These are phyloP conservation scores for Hippocampus guttulatus DNA, from an alignment of 2,113 vertebrate species.

Conservation along the genomic window DNA sequence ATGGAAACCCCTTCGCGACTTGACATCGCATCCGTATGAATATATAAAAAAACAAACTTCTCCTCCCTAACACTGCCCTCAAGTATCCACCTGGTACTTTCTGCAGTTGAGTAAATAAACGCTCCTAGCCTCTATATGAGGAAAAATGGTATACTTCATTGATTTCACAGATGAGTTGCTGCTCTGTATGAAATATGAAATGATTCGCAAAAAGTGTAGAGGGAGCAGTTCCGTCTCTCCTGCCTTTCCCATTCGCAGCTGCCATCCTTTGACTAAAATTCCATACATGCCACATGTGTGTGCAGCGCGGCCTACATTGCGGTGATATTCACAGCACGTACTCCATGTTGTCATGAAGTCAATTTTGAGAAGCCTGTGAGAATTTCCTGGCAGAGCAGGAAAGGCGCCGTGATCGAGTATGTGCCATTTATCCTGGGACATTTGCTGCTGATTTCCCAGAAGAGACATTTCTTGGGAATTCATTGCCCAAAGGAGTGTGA, in stretches of 20 bases:
- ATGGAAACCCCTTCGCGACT: not conserved
- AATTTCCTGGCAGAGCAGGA: not conserved
- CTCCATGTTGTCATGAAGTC: slow-evolving; percentile 13
- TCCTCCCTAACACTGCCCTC: not conserved
- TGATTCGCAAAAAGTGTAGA: not conserved
- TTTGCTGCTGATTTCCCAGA: slow-evolving; percentile 40
- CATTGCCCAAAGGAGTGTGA: not conserved
- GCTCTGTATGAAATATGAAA: not conserved
- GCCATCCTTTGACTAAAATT: not conserved
- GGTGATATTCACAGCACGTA: slow-evolving; percentile 27
- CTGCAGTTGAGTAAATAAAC: not conserved
- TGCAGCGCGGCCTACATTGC: not conserved
- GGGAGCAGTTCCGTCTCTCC: not conserved
- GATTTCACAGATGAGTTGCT: not conserved
- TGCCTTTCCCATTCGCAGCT: not conserved
- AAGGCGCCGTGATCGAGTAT: slow-evolving; percentile 8
- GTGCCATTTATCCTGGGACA: slow-evolving; percentile 28
- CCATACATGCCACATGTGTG: not conserved
- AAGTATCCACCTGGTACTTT: not conserved
- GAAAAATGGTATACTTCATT: not conserved
- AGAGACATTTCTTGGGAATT: slow-evolving; percentile 26
- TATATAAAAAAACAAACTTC: no score
- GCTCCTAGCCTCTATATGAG: not conserved
- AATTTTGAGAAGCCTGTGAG: not conserved
- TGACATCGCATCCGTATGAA: not conserved